A percentile compares a stretch with the other conserved stretches of the same genome.
phyloP scores from a whole-genome alignment of 2,797 vertebrate species.

The Periophthalmus magnuspinnatus region DNA sequence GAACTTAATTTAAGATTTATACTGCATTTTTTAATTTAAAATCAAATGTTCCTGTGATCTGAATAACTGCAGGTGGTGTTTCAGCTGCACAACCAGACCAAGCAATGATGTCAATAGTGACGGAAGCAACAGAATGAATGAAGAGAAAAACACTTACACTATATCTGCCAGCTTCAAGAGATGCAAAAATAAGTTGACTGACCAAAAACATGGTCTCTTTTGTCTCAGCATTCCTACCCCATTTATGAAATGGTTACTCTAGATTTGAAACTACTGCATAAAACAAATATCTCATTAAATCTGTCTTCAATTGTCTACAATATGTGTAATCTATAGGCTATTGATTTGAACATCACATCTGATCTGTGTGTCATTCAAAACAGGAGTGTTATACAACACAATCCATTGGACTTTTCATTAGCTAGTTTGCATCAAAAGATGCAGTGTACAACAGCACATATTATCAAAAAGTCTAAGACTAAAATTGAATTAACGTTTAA shows the following conservation, averaged over 20 bases:
- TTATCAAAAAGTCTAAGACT: neutral
- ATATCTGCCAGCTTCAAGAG: neutral
- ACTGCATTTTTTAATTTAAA: constrained; percentile 10
- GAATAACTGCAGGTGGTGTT: constrained; percentile 42
- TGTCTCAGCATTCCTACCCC: neutral
- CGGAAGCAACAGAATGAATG: constrained; percentile 17
- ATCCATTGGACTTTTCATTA: neutral
- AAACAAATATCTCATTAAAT: no score
- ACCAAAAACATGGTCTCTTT: neutral
- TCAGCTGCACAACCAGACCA: neutral
- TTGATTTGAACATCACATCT: neutral
- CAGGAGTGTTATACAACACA: neutral
- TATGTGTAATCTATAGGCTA: neutral
- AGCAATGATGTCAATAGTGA: constrained; percentile 20
- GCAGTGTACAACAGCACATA: neutral
- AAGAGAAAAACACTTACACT: constrained; percentile 4
- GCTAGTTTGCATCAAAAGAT: neutral
- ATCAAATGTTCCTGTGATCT: constrained; percentile 41
- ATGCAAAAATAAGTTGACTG: neutral
- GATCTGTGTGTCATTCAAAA: neutral
- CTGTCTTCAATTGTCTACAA: no score
- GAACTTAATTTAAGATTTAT: neutral
- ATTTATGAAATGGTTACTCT: no score
- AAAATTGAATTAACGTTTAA: neutral
- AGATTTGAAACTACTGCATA: neutral